Base-by-base conservation (phyloP, 2,888 invertebrate genomes). In the Neocrepidodera transversa region DNA sequence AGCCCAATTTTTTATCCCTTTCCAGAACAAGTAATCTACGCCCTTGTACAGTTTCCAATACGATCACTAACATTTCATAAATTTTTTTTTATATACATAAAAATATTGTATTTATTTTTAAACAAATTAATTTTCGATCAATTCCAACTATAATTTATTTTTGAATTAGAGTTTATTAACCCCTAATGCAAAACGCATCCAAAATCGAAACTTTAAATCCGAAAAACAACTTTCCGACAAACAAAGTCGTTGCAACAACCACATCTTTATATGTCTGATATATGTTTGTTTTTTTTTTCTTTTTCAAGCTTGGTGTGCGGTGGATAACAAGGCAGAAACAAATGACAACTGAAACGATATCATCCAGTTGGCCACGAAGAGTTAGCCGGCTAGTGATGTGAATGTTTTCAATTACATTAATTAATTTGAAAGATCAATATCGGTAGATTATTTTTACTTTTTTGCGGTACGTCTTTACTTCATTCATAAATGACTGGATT, bases 321-420 rank as follows among this genome's bases (percentile, higher is more conserved):
- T 64, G 63, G 65, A 68, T 74, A 75, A 74, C 71, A 62, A 75
- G 74, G 68, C 72, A 70, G 62, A 63, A 67, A 74, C 66, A 72
- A 73, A 74, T 72, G 70, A 70, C 70, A 67, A 65, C 67, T 69
- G 70, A 74, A 75, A 74, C 70, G 61, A 68, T 72, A 75, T 74
- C 53, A 53, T 53, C 53, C 68, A 68, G 66, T 71, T 69, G 67
- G 67, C 69, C 70, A 70, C 66, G 66, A 65, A 63, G 66, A 67
- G 65, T 66, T 42, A 45, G 69, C 65, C 64, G 68, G 51, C 60
- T 11, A 42, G 53, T 66, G 66, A 69, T 64, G 66, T 62, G 68
- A 68, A 72, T 76, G 77, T 72, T 76, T 76, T 74, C 74, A 75
- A 76, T 77, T 76, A 77, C 68, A 71, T 66, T 73, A 74, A 76